Conservation (phyloP, 1,140 invertebrate species). For the Trialeurodes vaporariorum region DNA sequence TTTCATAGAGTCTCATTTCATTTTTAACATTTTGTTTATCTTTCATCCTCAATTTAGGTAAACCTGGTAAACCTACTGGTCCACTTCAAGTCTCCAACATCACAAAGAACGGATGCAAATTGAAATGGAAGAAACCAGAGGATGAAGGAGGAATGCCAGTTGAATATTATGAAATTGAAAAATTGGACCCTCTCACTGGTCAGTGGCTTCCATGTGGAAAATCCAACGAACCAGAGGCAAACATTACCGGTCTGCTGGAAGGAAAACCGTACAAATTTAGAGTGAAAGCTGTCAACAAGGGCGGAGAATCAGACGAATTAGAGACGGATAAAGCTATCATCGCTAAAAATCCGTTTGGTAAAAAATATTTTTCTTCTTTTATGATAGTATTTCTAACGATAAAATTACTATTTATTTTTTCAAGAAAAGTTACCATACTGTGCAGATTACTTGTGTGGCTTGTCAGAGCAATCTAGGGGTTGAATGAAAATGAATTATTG, state of each 20-base stretch:
- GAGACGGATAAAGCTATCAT: constrained; percentile 88
- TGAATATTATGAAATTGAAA: constrained; percentile 96
- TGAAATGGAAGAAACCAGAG: constrained; percentile 87
- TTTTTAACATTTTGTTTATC: too few relatives aligned
- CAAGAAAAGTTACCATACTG: too few relatives aligned
- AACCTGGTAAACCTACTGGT: constrained; percentile 69
- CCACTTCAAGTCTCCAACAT: constrained; percentile 81
- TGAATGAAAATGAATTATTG: too few relatives aligned
- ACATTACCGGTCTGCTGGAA: constrained; percentile 74
- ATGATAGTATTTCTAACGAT: background rate
- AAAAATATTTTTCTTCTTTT: constrained; percentile 23
- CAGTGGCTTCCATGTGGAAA: constrained; percentile 84
- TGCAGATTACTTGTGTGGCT: too few relatives aligned
- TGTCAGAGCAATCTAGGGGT: too few relatives aligned
- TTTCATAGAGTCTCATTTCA: too few relatives aligned
- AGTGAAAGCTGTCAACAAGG: constrained; percentile 96
- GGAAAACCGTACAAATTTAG: constrained; percentile 98
- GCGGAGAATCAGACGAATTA: constrained; percentile 92
- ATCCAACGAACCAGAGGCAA: constrained; percentile 64
- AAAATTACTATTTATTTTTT: too few relatives aligned
- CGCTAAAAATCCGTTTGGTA: constrained; percentile 97
- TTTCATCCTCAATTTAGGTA: too few relatives aligned
- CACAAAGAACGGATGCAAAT: constrained; percentile 84
- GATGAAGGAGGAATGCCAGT: constrained; percentile 85
- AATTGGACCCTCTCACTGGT: constrained; percentile 83